These are phyloP conservation scores for Zaprionus taronus DNA, from an alignment of 1,140 invertebrate species.

Conservation along the genomic window DNA sequence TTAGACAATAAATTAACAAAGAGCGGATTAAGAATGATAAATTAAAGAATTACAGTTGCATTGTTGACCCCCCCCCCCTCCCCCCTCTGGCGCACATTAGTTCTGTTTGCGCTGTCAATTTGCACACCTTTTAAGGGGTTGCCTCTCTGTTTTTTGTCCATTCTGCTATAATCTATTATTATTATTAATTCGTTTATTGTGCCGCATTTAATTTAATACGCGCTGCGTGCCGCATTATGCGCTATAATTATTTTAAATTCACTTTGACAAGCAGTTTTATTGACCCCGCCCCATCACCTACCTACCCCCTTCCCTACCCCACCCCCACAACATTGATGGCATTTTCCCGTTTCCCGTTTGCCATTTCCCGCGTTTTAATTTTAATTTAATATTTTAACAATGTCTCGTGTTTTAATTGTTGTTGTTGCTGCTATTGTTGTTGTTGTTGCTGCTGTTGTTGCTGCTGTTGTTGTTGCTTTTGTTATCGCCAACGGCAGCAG, in stretches of 20 bases:
- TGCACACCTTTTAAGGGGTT: conserved; percentile 40
- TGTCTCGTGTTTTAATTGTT: conserved; percentile 76
- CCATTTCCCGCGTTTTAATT: conserved; percentile 67
- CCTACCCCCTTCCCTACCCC: neutral
- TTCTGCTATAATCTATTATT: conserved; percentile 53
- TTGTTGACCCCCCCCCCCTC: neutral
- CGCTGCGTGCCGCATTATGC: conserved; percentile 69
- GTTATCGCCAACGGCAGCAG: conserved; percentile 48
- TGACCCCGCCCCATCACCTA: conserved; percentile 1
- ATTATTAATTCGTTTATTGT: conserved; percentile 81
- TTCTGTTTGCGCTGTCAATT: conserved; percentile 27
- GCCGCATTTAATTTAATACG: conserved; percentile 82
- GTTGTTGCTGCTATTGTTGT: conserved; percentile 1
- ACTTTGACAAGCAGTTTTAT: conserved; percentile 76
- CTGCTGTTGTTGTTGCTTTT: conserved; percentile 45
- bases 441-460: conserved; percentile 51
- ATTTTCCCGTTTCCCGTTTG: conserved; percentile 11
- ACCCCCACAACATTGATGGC: conserved; percentile 10
- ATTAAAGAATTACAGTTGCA: conserved; percentile 3
- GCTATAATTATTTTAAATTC: conserved; percentile 83
- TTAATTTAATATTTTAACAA: conserved; percentile 83
- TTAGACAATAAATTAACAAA: neutral
- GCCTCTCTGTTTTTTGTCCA: conserved; percentile 10
- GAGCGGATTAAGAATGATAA: conserved; percentile 42
- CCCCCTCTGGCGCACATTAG: neutral